Conservation (phyloP, 2,797 vertebrate species). For the Myotis findleyi region DNA sequence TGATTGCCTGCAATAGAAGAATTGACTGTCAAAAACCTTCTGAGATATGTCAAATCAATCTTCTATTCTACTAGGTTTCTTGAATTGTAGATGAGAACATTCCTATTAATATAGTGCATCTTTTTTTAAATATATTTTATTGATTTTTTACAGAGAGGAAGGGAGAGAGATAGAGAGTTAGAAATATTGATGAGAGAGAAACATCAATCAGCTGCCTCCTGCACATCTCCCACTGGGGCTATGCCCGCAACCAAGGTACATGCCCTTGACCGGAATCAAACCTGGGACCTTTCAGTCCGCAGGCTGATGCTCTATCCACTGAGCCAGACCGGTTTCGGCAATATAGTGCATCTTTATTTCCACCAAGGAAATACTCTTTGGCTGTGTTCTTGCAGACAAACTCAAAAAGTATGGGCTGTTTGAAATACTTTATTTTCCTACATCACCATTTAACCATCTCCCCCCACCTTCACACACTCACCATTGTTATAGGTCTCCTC, state of each 20-base stretch:
- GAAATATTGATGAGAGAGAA: too few relatives aligned
- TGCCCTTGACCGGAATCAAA: too few relatives aligned
- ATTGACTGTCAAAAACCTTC: not conserved
- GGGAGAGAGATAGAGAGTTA: too few relatives aligned
- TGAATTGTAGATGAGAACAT: not conserved
- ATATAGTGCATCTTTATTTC: not conserved
- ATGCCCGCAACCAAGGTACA: too few relatives aligned
- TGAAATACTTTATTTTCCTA: not conserved
- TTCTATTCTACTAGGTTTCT: not conserved
- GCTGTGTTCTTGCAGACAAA: constrained; percentile 9
- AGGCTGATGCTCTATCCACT: too few relatives aligned
- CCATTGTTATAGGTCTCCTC: not conserved
- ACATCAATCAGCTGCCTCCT: too few relatives aligned
- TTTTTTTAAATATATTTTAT: not conserved
- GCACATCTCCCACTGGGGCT: too few relatives aligned
- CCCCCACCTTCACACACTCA: not conserved
- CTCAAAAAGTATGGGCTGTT: not conserved
- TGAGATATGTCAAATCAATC: not conserved
- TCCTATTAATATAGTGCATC: not conserved
- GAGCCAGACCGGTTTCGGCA: not conserved
- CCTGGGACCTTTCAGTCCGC: too few relatives aligned
- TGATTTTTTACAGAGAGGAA: too few relatives aligned
- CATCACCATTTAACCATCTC: not conserved
- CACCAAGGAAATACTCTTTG: not conserved
- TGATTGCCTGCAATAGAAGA: not conserved